These are phyloP conservation scores for Tricholaema leucomelas DNA, from an alignment of 2,113 vertebrate species.

Conservation along the genomic window DNA sequence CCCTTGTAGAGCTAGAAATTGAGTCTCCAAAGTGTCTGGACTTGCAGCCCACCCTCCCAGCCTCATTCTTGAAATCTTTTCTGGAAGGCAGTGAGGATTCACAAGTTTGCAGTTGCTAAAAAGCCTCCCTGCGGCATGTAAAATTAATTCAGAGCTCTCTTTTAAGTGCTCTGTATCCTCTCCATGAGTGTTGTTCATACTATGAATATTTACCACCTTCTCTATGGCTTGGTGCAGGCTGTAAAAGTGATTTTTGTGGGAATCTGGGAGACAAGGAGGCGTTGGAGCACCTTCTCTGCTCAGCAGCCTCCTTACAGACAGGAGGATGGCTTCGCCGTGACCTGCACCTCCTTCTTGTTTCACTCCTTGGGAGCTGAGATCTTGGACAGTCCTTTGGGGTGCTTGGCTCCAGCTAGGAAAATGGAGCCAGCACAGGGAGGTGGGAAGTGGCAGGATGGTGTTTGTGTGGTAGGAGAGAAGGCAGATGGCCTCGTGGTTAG, in stretches of 20 bases:
- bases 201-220: constrained; percentile 65
- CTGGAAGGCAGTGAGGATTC: background rate
- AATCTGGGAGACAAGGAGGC: background rate
- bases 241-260: constrained; percentile 10
- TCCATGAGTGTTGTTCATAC: constrained; percentile 26
- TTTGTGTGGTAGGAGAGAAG: background rate
- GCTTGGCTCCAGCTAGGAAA: background rate
- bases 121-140: constrained; percentile 17
- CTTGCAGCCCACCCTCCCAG: background rate
- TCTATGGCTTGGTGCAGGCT: background rate
- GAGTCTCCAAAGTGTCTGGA: background rate
- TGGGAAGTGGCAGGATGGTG: background rate
- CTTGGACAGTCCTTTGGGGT: background rate
- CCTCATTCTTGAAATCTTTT: background rate
- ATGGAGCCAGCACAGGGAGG: background rate
- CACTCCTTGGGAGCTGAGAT: background rate
- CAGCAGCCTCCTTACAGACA: background rate
- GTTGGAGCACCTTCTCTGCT: background rate
- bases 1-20: background rate
- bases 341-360: background rate
- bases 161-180: constrained; percentile 21
- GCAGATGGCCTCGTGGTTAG: constrained; percentile 1
- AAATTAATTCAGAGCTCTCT: constrained; percentile 31
- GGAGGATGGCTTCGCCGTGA: background rate
- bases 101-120: constrained; percentile 35